Evolutionary conservation across 1,140 invertebrate species (phyloP), one percentile per base, ranked within the genome.

Genomic region (Magallana gigas): DNA sequence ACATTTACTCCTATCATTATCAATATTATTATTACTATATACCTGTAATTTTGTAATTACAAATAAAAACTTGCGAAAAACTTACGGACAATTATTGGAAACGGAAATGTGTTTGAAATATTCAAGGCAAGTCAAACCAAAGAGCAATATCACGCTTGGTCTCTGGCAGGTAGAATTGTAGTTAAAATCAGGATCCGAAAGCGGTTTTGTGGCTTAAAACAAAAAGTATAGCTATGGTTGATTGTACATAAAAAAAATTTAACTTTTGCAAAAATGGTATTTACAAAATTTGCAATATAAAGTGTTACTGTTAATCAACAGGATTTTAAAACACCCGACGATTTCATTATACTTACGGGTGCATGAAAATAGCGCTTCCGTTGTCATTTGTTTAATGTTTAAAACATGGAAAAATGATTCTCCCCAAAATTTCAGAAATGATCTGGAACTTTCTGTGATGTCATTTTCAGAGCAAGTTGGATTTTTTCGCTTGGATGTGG

Each of bases 181-280:
- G 68, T 11, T 23, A 12, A 71, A 71, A 71, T 71, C 18, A 71
- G 68, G 68, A 71, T 71, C 68, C 68, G 68, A 29, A 8, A 71
- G 68, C 36, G 23, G n/a, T 71, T 71, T 71, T 48, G 68, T 71
- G 23, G n/a, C 68, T 71, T 71, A 8, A 9, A 71, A 29, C 4
- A 23, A 71, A 29, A 18, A 71, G 23, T 29, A 2, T 9, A 29
- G 29, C 6, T 14, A n/a, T 62, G 36, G 36, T 48, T 48, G 5
- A 23, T 23, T 23, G 23, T 23, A 23, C 23, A 23, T 23, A 23
- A 23, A 23, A 23, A 23, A 23, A 23, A 23, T 23, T 23, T 23
- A 48, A 48, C 36, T 4, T 48, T 48, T 48, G 36, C 36, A 1
- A 48, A 48, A 48, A 48, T 48, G 36, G 36, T 48, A 48, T 48